These are phyloP conservation scores for Megathymus violae DNA, from an alignment of 1,140 invertebrate genomes.

Conservation along the genomic window DNA sequence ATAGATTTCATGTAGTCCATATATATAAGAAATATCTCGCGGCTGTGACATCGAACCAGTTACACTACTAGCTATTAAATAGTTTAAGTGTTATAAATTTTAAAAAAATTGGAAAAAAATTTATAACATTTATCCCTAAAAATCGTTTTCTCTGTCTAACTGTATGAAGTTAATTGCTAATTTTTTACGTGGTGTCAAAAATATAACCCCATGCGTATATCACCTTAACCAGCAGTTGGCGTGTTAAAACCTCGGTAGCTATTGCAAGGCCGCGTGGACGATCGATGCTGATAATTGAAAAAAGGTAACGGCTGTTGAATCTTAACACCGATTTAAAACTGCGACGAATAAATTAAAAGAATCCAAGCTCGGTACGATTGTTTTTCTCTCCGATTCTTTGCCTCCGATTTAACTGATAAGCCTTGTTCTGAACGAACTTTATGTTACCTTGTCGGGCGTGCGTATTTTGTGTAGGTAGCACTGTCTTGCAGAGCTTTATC, in stretches of 20 bases:
- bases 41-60: no score
- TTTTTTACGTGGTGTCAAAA: no score
- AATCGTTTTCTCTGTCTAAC: no score
- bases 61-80: no score
- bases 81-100: no score
- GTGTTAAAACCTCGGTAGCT: slow-evolving; percentile 63
- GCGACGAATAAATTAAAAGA: slow-evolving; percentile 78
- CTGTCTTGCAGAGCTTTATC: slow-evolving; percentile 43
- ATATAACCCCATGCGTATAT: slow-evolving; percentile 1
- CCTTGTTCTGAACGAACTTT: slow-evolving; percentile 62
- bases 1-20: no score
- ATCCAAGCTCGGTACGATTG: slow-evolving; percentile 58
- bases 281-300: slow-evolving; percentile 73
- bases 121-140: no score
- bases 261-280: slow-evolving; percentile 64
- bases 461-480: slow-evolving; percentile 62
- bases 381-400: slow-evolving; percentile 63
- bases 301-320: slow-evolving; percentile 70
- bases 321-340: slow-evolving; percentile 77
- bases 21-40: no score
- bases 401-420: slow-evolving; percentile 43
- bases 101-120: no score
- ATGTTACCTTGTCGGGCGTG: slow-evolving; percentile 58
- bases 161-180: no score
- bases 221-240: slow-evolving; percentile 38